phyloP scores from a whole-genome alignment of 64 coral and sea anemone genomes.

The Acropora tenuis region DNA sequence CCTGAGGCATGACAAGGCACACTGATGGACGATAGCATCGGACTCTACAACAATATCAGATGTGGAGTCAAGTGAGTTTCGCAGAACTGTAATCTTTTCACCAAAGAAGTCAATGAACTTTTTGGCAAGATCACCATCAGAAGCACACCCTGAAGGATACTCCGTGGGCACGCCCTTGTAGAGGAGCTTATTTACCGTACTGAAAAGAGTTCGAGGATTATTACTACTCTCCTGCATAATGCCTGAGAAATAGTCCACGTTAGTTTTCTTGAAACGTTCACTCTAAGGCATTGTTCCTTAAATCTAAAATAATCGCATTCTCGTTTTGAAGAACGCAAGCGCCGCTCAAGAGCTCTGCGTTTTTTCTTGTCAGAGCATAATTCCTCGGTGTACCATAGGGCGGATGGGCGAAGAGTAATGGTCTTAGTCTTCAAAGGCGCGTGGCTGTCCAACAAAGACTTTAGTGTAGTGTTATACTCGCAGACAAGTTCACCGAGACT shows the following conservation, averaged over 20 bases:
- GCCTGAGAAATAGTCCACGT: constrained; percentile 51
- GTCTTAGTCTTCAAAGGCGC: constrained; percentile 58
- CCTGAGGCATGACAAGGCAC: constrained; percentile 1
- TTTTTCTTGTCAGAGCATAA: constrained; percentile 56
- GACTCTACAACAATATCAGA: constrained; percentile 6
- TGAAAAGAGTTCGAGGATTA: constrained; percentile 30
- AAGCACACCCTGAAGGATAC: not conserved
- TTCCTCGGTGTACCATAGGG: constrained; percentile 45
- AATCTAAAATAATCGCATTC: not conserved
- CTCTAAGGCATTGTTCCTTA: not conserved
- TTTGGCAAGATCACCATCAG: not conserved
- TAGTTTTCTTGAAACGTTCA: constrained; percentile 16
- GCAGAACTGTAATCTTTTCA: constrained; percentile 16
- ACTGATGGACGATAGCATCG: not conserved
- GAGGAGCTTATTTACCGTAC: constrained; percentile 24
- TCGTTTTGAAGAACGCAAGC: not conserved
- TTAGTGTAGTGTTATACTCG: constrained; percentile 54
- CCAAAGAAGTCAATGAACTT: not conserved
- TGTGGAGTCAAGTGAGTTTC: constrained; percentile 1
- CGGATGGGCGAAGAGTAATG: constrained; percentile 43
- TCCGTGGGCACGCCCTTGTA: not conserved
- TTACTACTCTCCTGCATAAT: constrained; percentile 27
- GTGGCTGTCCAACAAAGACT: constrained; percentile 22
- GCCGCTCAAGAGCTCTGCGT: constrained; percentile 9
- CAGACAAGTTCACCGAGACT: constrained; percentile 36